Evolutionary conservation across 2,797 vertebrate genomes (phyloP).

Genomic region (Thaleichthys pacificus): DNA sequence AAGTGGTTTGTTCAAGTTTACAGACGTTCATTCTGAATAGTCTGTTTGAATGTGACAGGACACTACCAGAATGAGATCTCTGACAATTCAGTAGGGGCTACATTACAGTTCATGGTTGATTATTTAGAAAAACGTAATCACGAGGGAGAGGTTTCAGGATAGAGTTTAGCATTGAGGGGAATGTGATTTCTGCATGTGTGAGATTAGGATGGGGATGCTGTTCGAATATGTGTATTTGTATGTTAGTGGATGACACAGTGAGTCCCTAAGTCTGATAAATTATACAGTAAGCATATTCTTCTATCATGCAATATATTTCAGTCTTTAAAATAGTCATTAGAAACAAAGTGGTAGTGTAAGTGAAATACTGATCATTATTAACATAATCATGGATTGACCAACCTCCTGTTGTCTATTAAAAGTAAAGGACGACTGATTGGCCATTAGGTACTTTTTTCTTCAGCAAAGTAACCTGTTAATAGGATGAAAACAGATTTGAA

Average conservation of each 20-base stretch:
- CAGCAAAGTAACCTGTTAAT: background rate
- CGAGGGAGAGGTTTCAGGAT: background rate
- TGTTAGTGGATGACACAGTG: background rate
- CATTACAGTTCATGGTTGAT: background rate
- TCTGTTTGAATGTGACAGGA: background rate
- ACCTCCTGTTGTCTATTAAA: too few relatives aligned
- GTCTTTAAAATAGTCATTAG: background rate
- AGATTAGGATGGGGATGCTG: background rate
- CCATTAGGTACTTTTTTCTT: too few relatives aligned
- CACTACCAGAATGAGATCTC: background rate
- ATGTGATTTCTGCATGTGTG: background rate
- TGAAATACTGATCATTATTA: too few relatives aligned
- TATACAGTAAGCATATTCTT: background rate
- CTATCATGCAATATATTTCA: background rate
- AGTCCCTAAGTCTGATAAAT: background rate
- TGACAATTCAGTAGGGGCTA: background rate
- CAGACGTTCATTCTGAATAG: background rate
- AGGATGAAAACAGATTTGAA: background rate
- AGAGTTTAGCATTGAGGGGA: background rate
- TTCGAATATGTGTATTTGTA: background rate
- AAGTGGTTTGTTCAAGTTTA: background rate
- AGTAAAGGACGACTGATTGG: too few relatives aligned
- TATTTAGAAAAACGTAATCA: background rate
- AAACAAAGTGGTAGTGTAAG: background rate
- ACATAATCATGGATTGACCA: too few relatives aligned